A percentile compares a stretch with the other conserved stretches of the same genome.
Conservation (phyloP, 2,113 vertebrate genomes). For the Ceratotherium simum region DNA sequence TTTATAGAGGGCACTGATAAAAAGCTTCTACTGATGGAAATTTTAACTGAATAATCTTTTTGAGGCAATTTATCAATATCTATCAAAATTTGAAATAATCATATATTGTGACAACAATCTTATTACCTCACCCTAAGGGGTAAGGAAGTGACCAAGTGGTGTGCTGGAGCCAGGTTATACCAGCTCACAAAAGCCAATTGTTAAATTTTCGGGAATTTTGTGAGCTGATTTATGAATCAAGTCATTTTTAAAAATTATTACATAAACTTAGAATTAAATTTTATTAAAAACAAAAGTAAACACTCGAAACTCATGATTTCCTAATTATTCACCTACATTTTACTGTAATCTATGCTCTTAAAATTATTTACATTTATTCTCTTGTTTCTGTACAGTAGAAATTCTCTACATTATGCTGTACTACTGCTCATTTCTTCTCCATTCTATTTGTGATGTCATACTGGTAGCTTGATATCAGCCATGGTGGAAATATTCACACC, state of each 20-base stretch:
- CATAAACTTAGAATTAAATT: not conserved
- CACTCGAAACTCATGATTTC: not conserved
- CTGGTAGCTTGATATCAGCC: not conserved
- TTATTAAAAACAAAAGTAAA: not conserved
- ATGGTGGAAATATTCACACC: not conserved
- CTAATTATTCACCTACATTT: not conserved
- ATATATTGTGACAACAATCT: not conserved
- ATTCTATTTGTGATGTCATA: not conserved
- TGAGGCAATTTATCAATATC: not conserved
- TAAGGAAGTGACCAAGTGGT: not conserved
- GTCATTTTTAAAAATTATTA: not conserved
- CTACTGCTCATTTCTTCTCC: not conserved
- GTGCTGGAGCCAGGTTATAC: not conserved
- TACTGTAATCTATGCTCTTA: not conserved
- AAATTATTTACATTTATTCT: not conserved
- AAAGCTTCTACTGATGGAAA: not conserved
- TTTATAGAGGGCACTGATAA: not conserved
- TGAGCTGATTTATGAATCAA: not conserved
- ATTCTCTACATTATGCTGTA: not conserved
- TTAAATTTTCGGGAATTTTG: not conserved
- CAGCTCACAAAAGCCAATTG: not conserved
- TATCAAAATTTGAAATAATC: not conserved
- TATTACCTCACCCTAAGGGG: not conserved
- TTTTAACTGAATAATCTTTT: not conserved
- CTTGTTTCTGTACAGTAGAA: not conserved